Conservation (phyloP, 2,888 invertebrate species). For the Acanthosepion pharaonis region DNA sequence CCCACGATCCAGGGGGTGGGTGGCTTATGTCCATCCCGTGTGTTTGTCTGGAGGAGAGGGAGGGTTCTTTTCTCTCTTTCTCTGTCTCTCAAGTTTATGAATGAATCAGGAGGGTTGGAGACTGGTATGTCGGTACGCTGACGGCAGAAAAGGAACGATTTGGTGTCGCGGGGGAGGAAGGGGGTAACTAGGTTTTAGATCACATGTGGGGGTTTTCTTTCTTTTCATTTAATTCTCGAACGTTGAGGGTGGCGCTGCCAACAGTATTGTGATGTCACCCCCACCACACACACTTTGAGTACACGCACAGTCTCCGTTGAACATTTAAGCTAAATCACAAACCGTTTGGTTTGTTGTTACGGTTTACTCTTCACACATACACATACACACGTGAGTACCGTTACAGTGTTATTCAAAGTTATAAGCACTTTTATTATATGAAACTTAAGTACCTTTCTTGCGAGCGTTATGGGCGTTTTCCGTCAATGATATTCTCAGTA, state of each 20-base stretch:
- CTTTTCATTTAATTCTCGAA: background rate
- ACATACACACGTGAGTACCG: background rate
- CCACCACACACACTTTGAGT: background rate
- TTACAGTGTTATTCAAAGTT: background rate
- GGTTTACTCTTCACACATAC: background rate
- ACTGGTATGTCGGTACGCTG: conserved; percentile 2
- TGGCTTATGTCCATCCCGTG: conserved; percentile 25
- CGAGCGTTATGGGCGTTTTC: too few relatives aligned
- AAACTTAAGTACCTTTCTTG: too few relatives aligned
- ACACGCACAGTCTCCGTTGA: background rate
- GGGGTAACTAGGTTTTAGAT: background rate
- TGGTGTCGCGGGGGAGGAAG: background rate
- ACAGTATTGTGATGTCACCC: background rate
- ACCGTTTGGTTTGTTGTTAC: background rate
- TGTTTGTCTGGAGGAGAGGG: background rate
- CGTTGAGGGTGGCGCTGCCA: conserved; percentile 33
- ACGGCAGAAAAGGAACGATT: background rate
- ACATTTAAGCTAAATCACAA: conserved; percentile 1
- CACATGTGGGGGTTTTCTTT: background rate
- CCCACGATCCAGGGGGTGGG: background rate
- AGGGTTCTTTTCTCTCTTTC: background rate
- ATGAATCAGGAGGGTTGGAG: background rate
- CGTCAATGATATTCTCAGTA: too few relatives aligned
- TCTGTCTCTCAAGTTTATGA: background rate
- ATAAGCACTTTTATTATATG: too few relatives aligned